Evolutionary conservation across 2,797 vertebrate genomes (phyloP), one percentile per base, ranked within the genome.

Genomic region (Pangasius larnaudii): DNA sequence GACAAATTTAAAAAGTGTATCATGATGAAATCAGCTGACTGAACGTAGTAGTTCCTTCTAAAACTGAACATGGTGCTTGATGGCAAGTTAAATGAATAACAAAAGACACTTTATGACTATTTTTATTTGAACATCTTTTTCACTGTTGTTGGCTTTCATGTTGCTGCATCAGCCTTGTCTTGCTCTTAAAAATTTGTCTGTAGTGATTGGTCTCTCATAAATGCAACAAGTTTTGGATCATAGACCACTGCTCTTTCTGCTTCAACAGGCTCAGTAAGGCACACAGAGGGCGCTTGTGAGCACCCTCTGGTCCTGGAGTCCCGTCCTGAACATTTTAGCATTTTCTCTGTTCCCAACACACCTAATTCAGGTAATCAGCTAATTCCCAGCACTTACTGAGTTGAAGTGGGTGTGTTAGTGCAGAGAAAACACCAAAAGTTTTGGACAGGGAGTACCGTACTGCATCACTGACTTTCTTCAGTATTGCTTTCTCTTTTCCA

Each of bases 271-370:
- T 82, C 27, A 63, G 59, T 49, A 83, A 49, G 46, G 6, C 46
- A 69, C 63, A 69, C 63, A 84, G 82, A 69, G 63, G 82, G 82
- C 63, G 82, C 82, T 84, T 4, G 24, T 27, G 49, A 69, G 46
- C 49, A 69, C 19, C 10, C 22, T 33, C 61, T 14, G 39, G n/a
- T 67, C 14, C 14, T 33, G 46, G 42, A 67, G n/a, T 49, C 81
- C 5, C 9, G 61, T 83, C 59, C 58, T 83, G 61, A 51, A 51
- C 4, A 24, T 84, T 53, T 63, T 61, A 3, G 46, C 7, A 18
- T 51, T 84, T 51, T 30, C 2, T 53, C n/a, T 51, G 39, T 36
- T 27, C 58, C 22, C 8, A 22, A 27, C 39, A n/a, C 82, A 71
- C 46, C 63, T 69, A 63, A 69, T 53, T 67, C 9, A 14, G 59